Conservation (phyloP, 2,797 vertebrate species). For the Mallotus villosus region DNA sequence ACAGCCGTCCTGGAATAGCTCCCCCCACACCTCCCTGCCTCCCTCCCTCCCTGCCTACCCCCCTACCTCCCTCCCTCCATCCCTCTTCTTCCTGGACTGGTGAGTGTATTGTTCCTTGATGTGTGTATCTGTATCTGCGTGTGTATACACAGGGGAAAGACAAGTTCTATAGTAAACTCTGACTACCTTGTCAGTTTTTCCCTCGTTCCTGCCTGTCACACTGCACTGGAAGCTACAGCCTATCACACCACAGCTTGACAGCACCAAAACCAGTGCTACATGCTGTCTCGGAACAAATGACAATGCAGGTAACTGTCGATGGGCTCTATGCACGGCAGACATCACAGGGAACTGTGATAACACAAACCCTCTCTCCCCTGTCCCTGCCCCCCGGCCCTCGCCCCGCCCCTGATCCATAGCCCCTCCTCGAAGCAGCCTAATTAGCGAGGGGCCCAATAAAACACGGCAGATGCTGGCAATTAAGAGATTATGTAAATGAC, state of each 20-base stretch:
- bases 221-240: too few relatives aligned
- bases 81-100: too few relatives aligned
- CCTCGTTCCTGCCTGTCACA: conserved; percentile 39
- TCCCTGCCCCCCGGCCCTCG: conserved; percentile 33
- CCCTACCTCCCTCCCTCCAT: conserved; percentile 21
- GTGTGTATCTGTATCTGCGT: neutral
- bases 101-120: too few relatives aligned
- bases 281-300: too few relatives aligned
- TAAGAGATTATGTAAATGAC: conserved; percentile 82
- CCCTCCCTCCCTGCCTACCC: conserved; percentile 31
- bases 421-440: conserved; percentile 58
- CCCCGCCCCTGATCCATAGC: conserved; percentile 49
- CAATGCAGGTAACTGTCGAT: too few relatives aligned
- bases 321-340: too few relatives aligned
- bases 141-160: conserved; percentile 20
- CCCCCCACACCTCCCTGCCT: conserved; percentile 27
- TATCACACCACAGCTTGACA: too few relatives aligned
- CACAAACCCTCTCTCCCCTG: neutral
- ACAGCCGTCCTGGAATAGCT: conserved; percentile 76
- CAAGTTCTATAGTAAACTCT: conserved; percentile 42
- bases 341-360: neutral
- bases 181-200: conserved; percentile 24
- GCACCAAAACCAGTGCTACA: too few relatives aligned
- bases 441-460: conserved; percentile 72
- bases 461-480: conserved; percentile 79